Conservation (phyloP, 2,113 vertebrate species). For the Podocnemis expansa region DNA sequence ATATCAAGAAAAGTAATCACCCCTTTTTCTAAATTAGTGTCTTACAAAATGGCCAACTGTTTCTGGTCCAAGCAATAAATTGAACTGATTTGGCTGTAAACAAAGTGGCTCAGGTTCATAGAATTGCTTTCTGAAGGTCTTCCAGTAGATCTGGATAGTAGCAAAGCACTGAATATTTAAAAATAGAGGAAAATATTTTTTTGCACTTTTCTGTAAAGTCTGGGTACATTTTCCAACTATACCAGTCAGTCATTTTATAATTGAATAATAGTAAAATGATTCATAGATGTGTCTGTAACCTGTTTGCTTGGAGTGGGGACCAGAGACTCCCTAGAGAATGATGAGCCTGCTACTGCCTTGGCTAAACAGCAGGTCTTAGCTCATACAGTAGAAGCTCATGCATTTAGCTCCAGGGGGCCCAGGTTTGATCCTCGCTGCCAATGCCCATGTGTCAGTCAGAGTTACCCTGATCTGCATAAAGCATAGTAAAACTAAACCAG, state of each 20-base stretch:
- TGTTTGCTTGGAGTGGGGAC: no score
- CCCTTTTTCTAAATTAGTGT: neutral
- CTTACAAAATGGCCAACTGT: neutral
- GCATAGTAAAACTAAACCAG: neutral
- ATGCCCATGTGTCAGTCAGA: no score
- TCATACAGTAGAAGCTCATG: no score
- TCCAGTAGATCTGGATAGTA: rapidly evolving
- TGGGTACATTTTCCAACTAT: no score
- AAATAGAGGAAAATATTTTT: neutral
- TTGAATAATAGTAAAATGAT: neutral
- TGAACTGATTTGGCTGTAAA: neutral
- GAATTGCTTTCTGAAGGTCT: neutral
- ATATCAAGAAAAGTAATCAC: neutral
- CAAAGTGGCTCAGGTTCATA: neutral
- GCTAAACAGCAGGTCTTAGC: no score
- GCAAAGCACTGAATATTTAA: neutral
- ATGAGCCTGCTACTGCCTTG: no score
- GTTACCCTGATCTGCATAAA: neutral
- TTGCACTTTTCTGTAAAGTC: neutral
- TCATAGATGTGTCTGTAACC: neutral
- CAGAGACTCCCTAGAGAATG: no score
- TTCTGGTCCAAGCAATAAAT: neutral
- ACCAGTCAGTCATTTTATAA: neutral
- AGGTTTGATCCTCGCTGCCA: no score
- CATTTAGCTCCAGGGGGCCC: no score